These are phyloP conservation scores for Pterois miles DNA, from an alignment of 2,797 vertebrate genomes.

Conservation along the genomic window DNA sequence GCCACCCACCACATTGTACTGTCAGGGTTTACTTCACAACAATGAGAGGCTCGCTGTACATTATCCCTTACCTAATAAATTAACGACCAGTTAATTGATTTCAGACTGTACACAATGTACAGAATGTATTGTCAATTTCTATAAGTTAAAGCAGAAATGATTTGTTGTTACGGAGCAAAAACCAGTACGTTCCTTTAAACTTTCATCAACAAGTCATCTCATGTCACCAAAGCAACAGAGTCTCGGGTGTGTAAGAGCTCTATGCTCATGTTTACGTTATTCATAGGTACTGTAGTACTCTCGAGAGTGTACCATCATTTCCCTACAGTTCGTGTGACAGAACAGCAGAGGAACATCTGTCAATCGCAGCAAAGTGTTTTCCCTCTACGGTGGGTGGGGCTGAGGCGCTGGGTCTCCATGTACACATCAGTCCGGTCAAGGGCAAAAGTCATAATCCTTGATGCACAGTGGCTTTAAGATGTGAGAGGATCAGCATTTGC, in stretches of 20 bases:
- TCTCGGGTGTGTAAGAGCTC: background rate
- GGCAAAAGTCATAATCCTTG: conserved; percentile 67
- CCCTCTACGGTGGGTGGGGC: background rate
- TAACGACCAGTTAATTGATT: background rate
- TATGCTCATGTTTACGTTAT: conserved; percentile 19
- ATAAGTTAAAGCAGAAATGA: background rate
- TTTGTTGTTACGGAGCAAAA: background rate
- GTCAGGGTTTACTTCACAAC: too few relatives aligned
- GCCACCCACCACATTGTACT: too few relatives aligned
- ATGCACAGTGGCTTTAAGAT: conserved; percentile 66
- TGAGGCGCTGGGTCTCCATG: conserved; percentile 27
- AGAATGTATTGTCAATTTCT: too few relatives aligned
- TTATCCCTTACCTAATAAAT: too few relatives aligned
- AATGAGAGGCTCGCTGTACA: too few relatives aligned
- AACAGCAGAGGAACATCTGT: conserved; percentile 43
- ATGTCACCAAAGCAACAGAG: background rate
- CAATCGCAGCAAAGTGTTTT: conserved; percentile 29
- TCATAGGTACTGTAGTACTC: background rate
- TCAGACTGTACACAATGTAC: background rate
- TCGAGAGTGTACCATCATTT: background rate
- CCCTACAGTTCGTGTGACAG: conserved; percentile 35
- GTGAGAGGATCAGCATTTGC: conserved; percentile 50
- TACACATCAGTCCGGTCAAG: conserved; percentile 7
- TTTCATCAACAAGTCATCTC: too few relatives aligned
- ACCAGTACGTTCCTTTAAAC: too few relatives aligned